Evolutionary conservation across 64 coral and sea anemone genomes (phyloP), one percentile per base, ranked within the genome.

Genomic region (Stichodactyla helianthus): DNA sequence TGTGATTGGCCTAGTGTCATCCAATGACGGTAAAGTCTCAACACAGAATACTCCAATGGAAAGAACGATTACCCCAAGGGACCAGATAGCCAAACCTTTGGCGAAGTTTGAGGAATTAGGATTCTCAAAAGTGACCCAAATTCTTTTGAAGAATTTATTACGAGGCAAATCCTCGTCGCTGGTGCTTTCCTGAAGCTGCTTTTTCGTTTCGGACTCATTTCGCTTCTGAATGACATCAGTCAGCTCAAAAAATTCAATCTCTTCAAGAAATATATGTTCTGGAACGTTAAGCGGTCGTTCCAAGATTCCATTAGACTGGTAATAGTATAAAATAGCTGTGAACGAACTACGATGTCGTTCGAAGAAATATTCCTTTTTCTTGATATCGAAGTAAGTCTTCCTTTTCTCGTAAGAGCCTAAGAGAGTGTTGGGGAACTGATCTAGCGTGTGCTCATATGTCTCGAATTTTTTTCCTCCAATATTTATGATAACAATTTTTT

Each of bases 331-430:
- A 35, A 97, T 97, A 55, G 94, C 91, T 13, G 91, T 97, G 25
- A 97, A 97, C 0, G 94, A 93, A 13, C 94, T 90, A 5, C 94
- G 91, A 65, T 97, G 94, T 0, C 94, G 88, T 57, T 97, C 94
- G n/a, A 97, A 97, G 28, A 97, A 97, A 82, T 90, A 97, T 35
- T 97, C 94, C 26, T 88, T 87, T 50, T 97, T 97, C 83, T 90
- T 86, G 62, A 84, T 71, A 57, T 93, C 94, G 53, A 86, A 97
- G 82, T 90, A 92, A 17, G 27, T 20, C 76, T 93, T 86, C 4
- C 94, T 60, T 77, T 87, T 93, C 35, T 97, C 94, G 31, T 83
- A 84, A 63, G 71, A 90, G 5, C 94, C 94, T 26, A 97, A 28
- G 44, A 97, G 79, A 3, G 94, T 97, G 76, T 97, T 97, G 8